Evolutionary conservation across 1,140 invertebrate species (phyloP), one percentile per base, ranked within the genome.

Genomic region (Myzus persicae): DNA sequence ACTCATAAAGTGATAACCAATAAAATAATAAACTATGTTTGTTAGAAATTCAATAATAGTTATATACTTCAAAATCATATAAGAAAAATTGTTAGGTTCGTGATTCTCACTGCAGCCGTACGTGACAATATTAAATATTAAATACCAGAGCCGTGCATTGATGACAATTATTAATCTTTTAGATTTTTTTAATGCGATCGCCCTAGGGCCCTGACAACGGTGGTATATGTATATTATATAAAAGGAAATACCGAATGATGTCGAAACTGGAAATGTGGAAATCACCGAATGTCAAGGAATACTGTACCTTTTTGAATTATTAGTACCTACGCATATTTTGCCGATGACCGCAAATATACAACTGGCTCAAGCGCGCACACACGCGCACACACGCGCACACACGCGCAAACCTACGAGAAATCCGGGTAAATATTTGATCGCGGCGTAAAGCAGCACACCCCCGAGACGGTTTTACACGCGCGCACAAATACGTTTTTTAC

Each of bases 341-440:
- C 76, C 82, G 20, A 88, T 51, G 46, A 51, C 87, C 87, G 46
- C n/a, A 88, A 88, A 88, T 11, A 51, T 24, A 38, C 7, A n/a
- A n/a, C 59, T 20, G 4, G n/a, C 31, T 26, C 59, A 67, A 67
- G 26, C 9, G 11, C 54, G 2, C 11, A 0, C 85, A 7, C 42
- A 44, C 42, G 8, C 42, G 51, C 26, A 14, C 11, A 4, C 59
- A 2, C 14, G 2, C 44, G 0, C 44, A 22, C 31, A 36, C 6
- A 11, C 46, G 20, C n/a, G 38, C 87, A n/a, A 1, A n/a, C n/a
- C 59, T 76, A 51, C 46, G 46, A 89, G 48, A 87, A 87, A n/a
- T 89, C 46, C 36, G 46, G 4, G 48, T 54, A 89, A 89, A 89
- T 89, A 89, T 89, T 89, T 89, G 40, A 89, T 89, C 46, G 46